Conservation (phyloP, 2,113 vertebrate genomes). For the Nesogale talazaci region DNA sequence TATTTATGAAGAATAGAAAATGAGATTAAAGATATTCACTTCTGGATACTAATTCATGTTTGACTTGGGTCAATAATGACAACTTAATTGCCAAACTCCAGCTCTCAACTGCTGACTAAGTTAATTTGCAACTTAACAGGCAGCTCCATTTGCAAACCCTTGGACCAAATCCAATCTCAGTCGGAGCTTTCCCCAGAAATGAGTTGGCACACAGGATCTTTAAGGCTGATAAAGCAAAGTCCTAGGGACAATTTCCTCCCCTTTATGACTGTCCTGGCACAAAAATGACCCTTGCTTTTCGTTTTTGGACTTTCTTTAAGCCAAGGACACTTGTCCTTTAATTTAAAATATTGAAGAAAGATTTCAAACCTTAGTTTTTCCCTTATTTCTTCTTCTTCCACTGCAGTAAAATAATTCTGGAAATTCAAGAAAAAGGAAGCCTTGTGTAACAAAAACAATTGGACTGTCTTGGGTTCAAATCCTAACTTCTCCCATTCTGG, state of each 20-base stretch:
- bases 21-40: conserved; percentile 62
- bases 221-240: neutral
- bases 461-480: neutral
- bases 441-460: neutral
- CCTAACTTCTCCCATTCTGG: neutral
- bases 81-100: conserved; percentile 45
- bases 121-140: conserved; percentile 53
- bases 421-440: neutral
- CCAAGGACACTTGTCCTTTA: neutral
- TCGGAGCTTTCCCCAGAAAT: conserved; percentile 38
- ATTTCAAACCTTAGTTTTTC: neutral
- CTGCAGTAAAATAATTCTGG: neutral
- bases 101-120: conserved; percentile 61
- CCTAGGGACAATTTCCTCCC: neutral
- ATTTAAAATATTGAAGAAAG: neutral
- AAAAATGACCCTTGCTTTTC: neutral
- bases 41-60: conserved; percentile 53
- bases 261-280: neutral
- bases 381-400: neutral
- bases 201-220: neutral
- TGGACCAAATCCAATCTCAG: neutral
- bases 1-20: conserved; percentile 70
- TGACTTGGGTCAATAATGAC: conserved; percentile 62
- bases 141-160: conserved; percentile 10
- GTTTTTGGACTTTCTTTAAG: neutral